Evolutionary conservation across 1,140 invertebrate species (phyloP).

Genomic region (Lordiphosa clarofinis): DNA sequence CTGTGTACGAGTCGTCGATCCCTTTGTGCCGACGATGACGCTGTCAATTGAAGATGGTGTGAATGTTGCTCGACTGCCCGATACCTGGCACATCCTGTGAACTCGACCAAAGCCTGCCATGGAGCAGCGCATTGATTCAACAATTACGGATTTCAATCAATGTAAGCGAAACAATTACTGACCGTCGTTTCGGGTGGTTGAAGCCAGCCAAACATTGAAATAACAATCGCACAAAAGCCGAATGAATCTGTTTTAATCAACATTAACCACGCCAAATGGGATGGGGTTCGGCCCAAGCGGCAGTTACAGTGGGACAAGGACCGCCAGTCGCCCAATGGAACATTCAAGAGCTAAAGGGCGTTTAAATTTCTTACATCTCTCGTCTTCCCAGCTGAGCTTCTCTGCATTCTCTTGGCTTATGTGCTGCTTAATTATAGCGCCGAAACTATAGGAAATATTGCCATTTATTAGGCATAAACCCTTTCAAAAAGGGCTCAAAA

Average conservation of each 20-base stretch:
- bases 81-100: too few relatives aligned
- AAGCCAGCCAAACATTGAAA: constrained; percentile 9
- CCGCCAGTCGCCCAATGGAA: background rate
- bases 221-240: constrained; percentile 13
- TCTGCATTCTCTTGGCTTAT: too few relatives aligned
- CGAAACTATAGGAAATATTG: too few relatives aligned
- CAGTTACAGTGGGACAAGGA: background rate
- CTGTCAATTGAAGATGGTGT: constrained; percentile 5
- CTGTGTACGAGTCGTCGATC: constrained; percentile 3
- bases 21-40: constrained; percentile 11
- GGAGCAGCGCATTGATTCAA: too few relatives aligned
- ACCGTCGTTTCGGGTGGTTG: constrained; percentile 7
- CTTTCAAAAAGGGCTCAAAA: too few relatives aligned
- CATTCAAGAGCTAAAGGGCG: too few relatives aligned
- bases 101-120: too few relatives aligned
- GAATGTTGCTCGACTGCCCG: background rate
- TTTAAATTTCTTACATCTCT: too few relatives aligned
- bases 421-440: too few relatives aligned
- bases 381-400: too few relatives aligned
- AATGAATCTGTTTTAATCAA: constrained; percentile 16
- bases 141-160: constrained; percentile 12
- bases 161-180: constrained; percentile 15
- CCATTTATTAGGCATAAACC: too few relatives aligned
- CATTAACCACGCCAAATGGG: constrained; percentile 4
- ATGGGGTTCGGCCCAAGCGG: background rate